phyloP scores from a whole-genome alignment of 2,888 invertebrate genomes.

The Saturnia japonica region DNA sequence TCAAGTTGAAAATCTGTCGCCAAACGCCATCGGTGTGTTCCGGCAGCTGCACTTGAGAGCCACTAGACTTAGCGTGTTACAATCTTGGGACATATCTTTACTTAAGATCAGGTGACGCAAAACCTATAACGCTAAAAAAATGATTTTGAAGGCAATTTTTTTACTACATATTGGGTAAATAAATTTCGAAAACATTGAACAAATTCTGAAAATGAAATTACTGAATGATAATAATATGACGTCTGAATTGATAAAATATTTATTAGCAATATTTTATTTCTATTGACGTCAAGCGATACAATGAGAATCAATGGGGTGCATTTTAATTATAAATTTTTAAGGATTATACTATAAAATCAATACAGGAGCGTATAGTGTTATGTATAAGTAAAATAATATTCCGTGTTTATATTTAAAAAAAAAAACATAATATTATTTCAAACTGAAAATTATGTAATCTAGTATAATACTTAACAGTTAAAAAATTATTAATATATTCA shows the following conservation, averaged over 20 bases:
- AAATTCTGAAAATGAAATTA: neutral
- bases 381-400: neutral
- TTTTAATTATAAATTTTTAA: slow-evolving; percentile 15
- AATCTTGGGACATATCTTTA: no score
- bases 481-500: no score
- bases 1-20: no score
- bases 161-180: neutral
- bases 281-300: slow-evolving; percentile 61
- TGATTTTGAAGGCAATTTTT: neutral
- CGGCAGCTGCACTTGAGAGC: no score
- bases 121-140: no score
- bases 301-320: slow-evolving; percentile 18
- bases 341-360: neutral
- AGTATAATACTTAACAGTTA: no score
- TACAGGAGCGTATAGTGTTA: neutral
- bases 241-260: slow-evolving; percentile 47
- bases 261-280: slow-evolving; percentile 45
- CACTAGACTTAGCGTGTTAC: no score
- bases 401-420: no score
- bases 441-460: no score
- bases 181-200: neutral
- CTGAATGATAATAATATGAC: neutral
- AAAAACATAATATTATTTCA: no score
- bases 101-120: no score
- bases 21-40: no score